A percentile compares a stretch with the other conserved stretches of the same genome.
These are phyloP conservation scores for Phoxinus phoxinus DNA, from an alignment of 2,113 vertebrate species.

Conservation along the genomic window DNA sequence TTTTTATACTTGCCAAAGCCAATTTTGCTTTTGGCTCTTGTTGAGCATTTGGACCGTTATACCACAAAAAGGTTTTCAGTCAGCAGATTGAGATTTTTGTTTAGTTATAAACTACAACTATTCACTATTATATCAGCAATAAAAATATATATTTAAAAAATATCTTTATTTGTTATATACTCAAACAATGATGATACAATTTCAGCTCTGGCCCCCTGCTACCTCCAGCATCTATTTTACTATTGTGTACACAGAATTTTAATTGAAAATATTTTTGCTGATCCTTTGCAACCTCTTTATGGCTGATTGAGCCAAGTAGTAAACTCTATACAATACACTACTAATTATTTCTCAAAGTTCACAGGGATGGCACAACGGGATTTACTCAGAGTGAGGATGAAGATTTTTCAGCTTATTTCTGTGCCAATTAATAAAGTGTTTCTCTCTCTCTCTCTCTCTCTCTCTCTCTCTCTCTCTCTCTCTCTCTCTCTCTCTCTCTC, in stretches of 20 bases:
- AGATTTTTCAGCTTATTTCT: conserved; percentile 15
- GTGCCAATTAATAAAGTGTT: conserved; percentile 27
- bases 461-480: too few species aligned
- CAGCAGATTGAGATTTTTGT: background rate
- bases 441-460: background rate
- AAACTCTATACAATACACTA: conserved; percentile 28
- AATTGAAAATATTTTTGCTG: conserved; percentile 27
- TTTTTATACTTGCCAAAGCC: background rate
- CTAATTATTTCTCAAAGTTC: conserved; percentile 41
- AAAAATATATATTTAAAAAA: too few species aligned
- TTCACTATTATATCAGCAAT: background rate
- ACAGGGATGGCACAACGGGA: background rate
- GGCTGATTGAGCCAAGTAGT: conserved; percentile 32
- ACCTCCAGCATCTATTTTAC: background rate
- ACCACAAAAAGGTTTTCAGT: background rate
- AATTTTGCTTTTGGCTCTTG: background rate
- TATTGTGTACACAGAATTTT: conserved; percentile 9
- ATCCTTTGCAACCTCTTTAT: conserved; percentile 24
- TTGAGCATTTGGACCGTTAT: background rate
- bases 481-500: too few species aligned
- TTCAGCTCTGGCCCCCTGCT: background rate
- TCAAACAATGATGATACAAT: background rate
- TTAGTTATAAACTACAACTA: background rate
- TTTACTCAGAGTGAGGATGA: background rate
- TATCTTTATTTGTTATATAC: background rate